Conservation (phyloP, 2,888 invertebrate genomes). For the Alentia gelatinosa region DNA sequence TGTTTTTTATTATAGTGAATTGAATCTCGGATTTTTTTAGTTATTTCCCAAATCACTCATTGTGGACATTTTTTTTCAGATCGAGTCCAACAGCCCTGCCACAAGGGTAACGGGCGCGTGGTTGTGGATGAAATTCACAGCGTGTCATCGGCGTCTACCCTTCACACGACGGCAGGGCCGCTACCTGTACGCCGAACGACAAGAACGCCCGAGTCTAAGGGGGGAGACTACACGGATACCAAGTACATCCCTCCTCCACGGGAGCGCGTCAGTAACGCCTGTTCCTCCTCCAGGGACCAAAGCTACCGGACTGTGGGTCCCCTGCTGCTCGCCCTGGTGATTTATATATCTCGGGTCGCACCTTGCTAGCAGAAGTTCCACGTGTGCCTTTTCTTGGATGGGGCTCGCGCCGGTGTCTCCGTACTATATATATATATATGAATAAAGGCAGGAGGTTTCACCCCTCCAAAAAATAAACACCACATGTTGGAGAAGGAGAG, state of each 20-base stretch:
- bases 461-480: too few relatives aligned
- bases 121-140: conserved; percentile 5
- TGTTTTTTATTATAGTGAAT: neutral
- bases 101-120: conserved; percentile 4
- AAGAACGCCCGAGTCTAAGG: neutral
- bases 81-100: conserved; percentile 32
- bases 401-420: neutral
- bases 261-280: conserved; percentile 10
- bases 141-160: neutral
- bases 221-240: neutral
- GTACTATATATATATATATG: too few relatives aligned
- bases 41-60: neutral
- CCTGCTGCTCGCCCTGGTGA: neutral
- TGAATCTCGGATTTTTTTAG: neutral
- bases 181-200: neutral
- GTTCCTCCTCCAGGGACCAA: neutral
- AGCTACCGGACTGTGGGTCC: neutral
- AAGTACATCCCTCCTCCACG: conserved; percentile 7
- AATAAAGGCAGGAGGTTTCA: too few relatives aligned
- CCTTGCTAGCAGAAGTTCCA: neutral
- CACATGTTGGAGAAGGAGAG: too few relatives aligned
- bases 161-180: neutral
- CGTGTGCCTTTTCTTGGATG: conserved; percentile 24
- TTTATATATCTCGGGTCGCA: neutral
- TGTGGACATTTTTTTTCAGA: neutral